Conservation (phyloP, 2,113 vertebrate species). For the Ictidomys tridecemlineatus region DNA sequence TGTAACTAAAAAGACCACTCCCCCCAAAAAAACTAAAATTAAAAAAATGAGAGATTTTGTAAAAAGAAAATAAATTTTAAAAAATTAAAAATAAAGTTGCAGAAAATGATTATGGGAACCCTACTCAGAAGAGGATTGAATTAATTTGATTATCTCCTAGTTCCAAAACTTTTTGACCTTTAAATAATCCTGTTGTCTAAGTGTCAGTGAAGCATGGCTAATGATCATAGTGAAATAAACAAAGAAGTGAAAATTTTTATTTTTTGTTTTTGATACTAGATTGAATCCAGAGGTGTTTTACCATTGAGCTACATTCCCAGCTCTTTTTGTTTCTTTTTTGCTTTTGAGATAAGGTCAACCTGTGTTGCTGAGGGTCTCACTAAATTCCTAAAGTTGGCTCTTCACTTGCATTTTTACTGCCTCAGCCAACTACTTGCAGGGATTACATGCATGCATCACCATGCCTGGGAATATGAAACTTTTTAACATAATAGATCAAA, state of each 20-base stretch:
- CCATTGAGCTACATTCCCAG: too few relatives aligned
- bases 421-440: too few relatives aligned
- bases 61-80: conserved; percentile 22
- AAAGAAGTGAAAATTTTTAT: background rate
- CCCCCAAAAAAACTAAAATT: too few relatives aligned
- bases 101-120: background rate
- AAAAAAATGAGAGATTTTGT: background rate
- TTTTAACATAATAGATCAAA: background rate
- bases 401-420: too few relatives aligned
- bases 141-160: background rate
- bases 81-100: conserved; percentile 44
- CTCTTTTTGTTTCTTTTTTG: too few relatives aligned
- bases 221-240: background rate
- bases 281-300: too few relatives aligned
- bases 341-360: too few relatives aligned
- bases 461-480: background rate
- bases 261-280: too few relatives aligned
- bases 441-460: too few relatives aligned
- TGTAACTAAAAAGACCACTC: too few relatives aligned
- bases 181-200: background rate
- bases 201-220: background rate
- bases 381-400: too few relatives aligned
- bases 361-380: too few relatives aligned
- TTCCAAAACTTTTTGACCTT: conserved; percentile 19
- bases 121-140: conserved; percentile 27